A percentile compares a stretch with the other conserved stretches of the same genome.
phyloP scores from a whole-genome alignment of 1,140 invertebrate species.

The Eufriesea mexicana region DNA sequence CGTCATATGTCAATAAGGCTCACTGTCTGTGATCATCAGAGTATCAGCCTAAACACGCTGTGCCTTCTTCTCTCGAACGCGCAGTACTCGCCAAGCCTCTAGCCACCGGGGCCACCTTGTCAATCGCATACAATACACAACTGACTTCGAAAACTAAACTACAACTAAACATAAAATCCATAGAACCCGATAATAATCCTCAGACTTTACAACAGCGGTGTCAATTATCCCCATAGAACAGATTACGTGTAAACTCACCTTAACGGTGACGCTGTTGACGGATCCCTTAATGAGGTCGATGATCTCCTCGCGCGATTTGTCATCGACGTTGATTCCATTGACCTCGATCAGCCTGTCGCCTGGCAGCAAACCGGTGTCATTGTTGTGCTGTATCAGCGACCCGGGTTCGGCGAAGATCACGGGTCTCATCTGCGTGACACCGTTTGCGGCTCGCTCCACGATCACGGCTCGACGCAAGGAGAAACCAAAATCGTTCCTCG shows the following conservation, averaged over 20 bases:
- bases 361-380: slow-evolving; percentile 93
- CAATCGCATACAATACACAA: too few species aligned
- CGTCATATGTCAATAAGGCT: too few species aligned
- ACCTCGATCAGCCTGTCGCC: slow-evolving; percentile 96
- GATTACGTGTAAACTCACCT: slow-evolving; percentile 83
- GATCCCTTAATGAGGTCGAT: slow-evolving; percentile 96
- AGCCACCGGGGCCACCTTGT: too few species aligned
- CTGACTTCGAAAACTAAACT: too few species aligned
- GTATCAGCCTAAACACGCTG: too few species aligned
- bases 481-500: slow-evolving; percentile 96
- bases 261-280: slow-evolving; percentile 90
- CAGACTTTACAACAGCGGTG: too few species aligned
- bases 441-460: slow-evolving; percentile 84
- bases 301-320: slow-evolving; percentile 93
- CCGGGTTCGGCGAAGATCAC: slow-evolving; percentile 97
- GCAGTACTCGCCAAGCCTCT: too few species aligned
- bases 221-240: too few species aligned
- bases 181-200: too few species aligned
- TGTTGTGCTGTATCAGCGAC: slow-evolving; percentile 88
- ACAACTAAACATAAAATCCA: too few species aligned
- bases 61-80: too few species aligned
- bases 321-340: slow-evolving; percentile 92
- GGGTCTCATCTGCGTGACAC: slow-evolving; percentile 85
- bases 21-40: too few species aligned
- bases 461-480: slow-evolving; percentile 94